Conservation (phyloP, 2,888 invertebrate genomes). For the Orthosia gothica region DNA sequence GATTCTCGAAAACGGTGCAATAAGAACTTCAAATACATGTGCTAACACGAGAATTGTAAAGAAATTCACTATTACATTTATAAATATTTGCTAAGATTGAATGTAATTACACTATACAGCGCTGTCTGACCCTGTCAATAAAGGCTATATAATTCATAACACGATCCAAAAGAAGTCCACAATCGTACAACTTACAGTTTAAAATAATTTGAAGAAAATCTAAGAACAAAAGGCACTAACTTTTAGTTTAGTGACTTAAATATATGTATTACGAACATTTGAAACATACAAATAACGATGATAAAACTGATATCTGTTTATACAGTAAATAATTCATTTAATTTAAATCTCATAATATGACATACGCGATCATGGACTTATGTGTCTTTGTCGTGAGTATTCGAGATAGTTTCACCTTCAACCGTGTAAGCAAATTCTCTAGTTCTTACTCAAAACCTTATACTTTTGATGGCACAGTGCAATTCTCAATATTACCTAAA, state of each 20-base stretch:
- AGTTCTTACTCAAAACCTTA: conserved; percentile 34
- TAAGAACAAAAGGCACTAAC: conserved; percentile 74
- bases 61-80: conserved; percentile 85
- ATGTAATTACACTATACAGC: conserved; percentile 87
- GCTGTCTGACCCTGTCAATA: conserved; percentile 89
- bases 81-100: conserved; percentile 86
- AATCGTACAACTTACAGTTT: conserved; percentile 59
- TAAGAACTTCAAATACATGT: conserved; percentile 82
- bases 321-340: conserved; percentile 50
- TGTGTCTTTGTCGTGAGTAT: conserved; percentile 17
- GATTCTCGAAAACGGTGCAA: conserved; percentile 83
- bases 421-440: conserved; percentile 14
- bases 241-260: conserved; percentile 66
- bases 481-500: conserved; percentile 56
- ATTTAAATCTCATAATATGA: conserved; percentile 33
- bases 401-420: conserved; percentile 16
- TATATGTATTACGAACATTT: conserved; percentile 63
- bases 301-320: conserved; percentile 51
- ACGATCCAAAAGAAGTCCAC: conserved; percentile 64
- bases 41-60: conserved; percentile 85
- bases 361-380: conserved; percentile 31
- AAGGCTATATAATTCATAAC: conserved; percentile 83
- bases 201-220: conserved; percentile 63
- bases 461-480: conserved; percentile 55
- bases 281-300: conserved; percentile 56